These are phyloP conservation scores for Mylabris sibirica DNA, from an alignment of 2,888 invertebrate species.

Conservation along the genomic window DNA sequence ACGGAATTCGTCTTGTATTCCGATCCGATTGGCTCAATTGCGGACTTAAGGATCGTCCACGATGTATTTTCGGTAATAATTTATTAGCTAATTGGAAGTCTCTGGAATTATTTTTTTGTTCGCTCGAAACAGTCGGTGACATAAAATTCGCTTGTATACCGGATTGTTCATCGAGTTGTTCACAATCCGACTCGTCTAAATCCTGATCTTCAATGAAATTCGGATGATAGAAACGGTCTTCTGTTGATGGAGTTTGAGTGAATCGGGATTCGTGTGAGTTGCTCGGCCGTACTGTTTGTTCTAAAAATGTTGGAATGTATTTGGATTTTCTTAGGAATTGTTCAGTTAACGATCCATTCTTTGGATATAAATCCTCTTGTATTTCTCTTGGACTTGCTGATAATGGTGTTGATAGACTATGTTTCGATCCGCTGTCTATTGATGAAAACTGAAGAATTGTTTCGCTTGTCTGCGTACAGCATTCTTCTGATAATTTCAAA, in stretches of 20 bases:
- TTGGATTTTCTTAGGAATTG: conserved; percentile 45
- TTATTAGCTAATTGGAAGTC: conserved; percentile 46
- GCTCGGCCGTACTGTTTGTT: not conserved
- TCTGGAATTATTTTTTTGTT: conserved; percentile 52
- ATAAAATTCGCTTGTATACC: conserved; percentile 45
- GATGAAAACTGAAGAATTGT: conserved; percentile 65
- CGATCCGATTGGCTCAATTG: not conserved
- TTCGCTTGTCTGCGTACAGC: conserved; percentile 67
- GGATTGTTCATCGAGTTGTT: conserved; percentile 15
- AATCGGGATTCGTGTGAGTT: not conserved
- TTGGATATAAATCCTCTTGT: conserved; percentile 12
- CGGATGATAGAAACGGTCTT: conserved; percentile 17
- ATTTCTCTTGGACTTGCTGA: conserved; percentile 41
- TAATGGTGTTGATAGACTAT: conserved; percentile 48
- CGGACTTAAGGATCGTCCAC: conserved; percentile 53
- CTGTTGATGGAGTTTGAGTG: conserved; percentile 18
- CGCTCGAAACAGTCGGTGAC: conserved; percentile 57
- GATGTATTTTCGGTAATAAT: conserved; percentile 49
- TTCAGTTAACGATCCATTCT: conserved; percentile 42
- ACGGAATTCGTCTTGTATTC: conserved; percentile 42
- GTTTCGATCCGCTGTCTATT: conserved; percentile 50
- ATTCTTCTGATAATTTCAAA: conserved; percentile 15
- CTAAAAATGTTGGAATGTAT: not conserved
- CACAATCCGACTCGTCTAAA: not conserved
- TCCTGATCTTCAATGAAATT: conserved; percentile 23